Percentiles rank a stretch among this genome's conserved stretches.
These are phyloP conservation scores for Pinna nobilis DNA, from an alignment of 1,140 invertebrate genomes.

Conservation along the genomic window DNA sequence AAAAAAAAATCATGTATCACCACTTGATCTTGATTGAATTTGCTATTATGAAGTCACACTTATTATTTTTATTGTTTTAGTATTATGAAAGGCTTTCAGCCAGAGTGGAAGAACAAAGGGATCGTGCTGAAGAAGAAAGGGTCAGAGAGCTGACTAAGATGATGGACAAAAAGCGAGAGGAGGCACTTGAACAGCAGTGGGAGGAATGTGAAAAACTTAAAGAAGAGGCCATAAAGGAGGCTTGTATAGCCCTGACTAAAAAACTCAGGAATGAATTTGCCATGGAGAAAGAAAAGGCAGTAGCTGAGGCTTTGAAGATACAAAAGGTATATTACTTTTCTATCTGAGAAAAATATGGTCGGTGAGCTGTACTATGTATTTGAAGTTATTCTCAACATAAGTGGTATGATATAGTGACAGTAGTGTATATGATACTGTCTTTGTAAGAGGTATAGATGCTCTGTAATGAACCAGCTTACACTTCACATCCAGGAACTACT, in stretches of 20 bases:
- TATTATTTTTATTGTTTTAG: slow-evolving; percentile 33
- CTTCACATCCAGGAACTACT: no score
- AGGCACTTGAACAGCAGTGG: slow-evolving; percentile 64
- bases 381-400: no score
- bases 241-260: slow-evolving; percentile 54
- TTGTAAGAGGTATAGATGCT: no score
- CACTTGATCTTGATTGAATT: background rate
- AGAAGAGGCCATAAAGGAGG: slow-evolving; percentile 57
- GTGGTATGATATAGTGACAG: no score
- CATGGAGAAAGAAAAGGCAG: slow-evolving; percentile 60
- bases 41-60: background rate
- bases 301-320: slow-evolving; percentile 60
- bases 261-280: slow-evolving; percentile 59
- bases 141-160: slow-evolving; percentile 65
- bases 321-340: slow-evolving; percentile 53
- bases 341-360: background rate
- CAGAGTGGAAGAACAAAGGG: slow-evolving; percentile 64
- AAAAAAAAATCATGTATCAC: background rate
- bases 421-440: no score
- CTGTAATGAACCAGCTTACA: no score
- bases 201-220: slow-evolving; percentile 61
- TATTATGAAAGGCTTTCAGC: slow-evolving; percentile 67
- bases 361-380: background rate
- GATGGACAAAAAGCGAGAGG: slow-evolving; percentile 66
- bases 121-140: slow-evolving; percentile 68